phyloP scores from a whole-genome alignment of 35 echinoderm and acorn worm genomes.

The Patiria miniata region DNA sequence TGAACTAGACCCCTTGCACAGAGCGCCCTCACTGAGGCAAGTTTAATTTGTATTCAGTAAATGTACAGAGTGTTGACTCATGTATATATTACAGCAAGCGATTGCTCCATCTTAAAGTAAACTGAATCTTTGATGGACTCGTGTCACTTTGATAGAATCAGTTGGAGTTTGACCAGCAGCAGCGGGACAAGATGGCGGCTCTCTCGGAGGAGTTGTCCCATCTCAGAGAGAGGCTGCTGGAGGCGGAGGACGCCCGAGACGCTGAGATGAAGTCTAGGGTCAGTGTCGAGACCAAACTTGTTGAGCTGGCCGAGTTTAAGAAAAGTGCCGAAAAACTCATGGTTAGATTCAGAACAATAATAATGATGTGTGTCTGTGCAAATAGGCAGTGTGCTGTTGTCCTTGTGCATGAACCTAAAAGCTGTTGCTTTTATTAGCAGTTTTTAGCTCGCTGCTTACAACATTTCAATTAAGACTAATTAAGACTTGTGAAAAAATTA shows the following conservation, averaged over 20 bases:
- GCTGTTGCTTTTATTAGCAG: not conserved
- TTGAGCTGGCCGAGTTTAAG: constrained; percentile 90
- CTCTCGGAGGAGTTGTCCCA: constrained; percentile 38
- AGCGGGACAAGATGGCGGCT: constrained; percentile 56
- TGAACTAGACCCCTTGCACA: too few relatives aligned
- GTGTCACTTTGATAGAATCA: constrained; percentile 59
- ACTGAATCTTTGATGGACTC: not conserved
- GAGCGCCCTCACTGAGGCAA: too few relatives aligned
- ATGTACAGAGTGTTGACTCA: too few relatives aligned
- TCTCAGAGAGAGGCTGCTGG: constrained; percentile 34
- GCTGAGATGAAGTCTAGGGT: constrained; percentile 96
- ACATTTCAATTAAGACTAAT: not conserved
- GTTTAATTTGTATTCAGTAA: too few relatives aligned
- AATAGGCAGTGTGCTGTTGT: not conserved
- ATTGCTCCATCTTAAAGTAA: too few relatives aligned
- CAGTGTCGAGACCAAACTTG: constrained; percentile 96
- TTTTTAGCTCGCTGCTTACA: not conserved
- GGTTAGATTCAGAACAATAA: constrained; percentile 66
- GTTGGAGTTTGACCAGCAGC: constrained; percentile 57
- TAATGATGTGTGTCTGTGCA: not conserved
- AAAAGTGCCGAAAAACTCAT: constrained; percentile 89
- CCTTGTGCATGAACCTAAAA: not conserved
- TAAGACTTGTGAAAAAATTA: too few relatives aligned
- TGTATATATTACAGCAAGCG: too few relatives aligned
- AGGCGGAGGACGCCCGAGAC: constrained; percentile 59